Conservation (phyloP, 2,113 vertebrate species). For the Onychostoma macrolepis region DNA sequence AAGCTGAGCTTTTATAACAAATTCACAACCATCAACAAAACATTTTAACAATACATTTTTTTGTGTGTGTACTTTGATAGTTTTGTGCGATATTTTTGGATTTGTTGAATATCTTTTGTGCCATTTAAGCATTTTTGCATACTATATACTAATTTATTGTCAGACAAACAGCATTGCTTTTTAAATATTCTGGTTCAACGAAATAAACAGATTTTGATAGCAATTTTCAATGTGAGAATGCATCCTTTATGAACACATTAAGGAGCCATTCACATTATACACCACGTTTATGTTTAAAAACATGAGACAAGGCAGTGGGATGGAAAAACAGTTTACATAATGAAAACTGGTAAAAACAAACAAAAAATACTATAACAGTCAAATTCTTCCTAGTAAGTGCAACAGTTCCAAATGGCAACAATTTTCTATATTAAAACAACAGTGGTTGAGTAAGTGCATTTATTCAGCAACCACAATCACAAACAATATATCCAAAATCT, state of each 20-base stretch:
- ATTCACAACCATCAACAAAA: neutral
- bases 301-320: neutral
- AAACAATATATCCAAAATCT: no score
- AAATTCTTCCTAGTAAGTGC: no score
- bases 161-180: neutral
- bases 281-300: neutral
- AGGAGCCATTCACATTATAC: neutral
- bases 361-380: no score
- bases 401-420: no score
- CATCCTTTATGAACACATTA: neutral
- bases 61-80: neutral
- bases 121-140: neutral
- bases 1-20: neutral
- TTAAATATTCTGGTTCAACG: neutral
- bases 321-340: no score
- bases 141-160: neutral
- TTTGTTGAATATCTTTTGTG: neutral
- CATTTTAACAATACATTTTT: neutral
- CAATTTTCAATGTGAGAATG: neutral
- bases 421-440: no score
- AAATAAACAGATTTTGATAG: neutral
- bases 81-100: neutral
- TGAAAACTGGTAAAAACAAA: no score
- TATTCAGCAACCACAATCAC: no score
- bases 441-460: no score